Percentiles rank a stretch among this genome's conserved stretches.
phyloP scores from a whole-genome alignment of 2,113 vertebrate species.

The Puntigrus tetrazona region DNA sequence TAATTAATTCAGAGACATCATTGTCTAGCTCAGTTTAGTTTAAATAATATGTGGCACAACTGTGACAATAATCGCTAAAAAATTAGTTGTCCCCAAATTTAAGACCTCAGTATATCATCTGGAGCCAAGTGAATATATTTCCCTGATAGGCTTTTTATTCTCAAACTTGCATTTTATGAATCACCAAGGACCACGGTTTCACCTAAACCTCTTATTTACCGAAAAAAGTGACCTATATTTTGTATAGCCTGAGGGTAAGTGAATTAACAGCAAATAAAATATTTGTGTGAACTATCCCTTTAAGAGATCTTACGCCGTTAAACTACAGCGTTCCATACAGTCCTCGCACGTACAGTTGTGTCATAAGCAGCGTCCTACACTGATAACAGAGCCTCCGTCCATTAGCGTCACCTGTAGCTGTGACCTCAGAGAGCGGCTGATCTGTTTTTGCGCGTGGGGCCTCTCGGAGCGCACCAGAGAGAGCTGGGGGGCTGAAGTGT shows the following conservation, averaged over 20 bases:
- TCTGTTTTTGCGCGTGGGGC: constrained; percentile 23
- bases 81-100: too few species aligned
- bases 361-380: background rate
- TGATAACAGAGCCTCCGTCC: constrained; percentile 27
- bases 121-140: too few species aligned
- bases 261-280: background rate
- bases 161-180: too few species aligned
- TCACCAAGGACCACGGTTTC: too few species aligned
- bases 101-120: background rate
- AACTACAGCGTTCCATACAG: background rate
- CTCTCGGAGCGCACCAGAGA: constrained; percentile 46
- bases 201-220: background rate
- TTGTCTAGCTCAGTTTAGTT: too few species aligned
- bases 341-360: background rate
- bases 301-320: background rate
- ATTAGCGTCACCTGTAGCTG: constrained; percentile 54
- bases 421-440: constrained; percentile 40
- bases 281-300: background rate
- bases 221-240: background rate
- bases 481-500: constrained; percentile 69
- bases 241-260: background rate
- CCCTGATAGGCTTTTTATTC: too few species aligned
- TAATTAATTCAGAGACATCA: too few species aligned
- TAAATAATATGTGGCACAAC: too few species aligned
- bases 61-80: too few species aligned